Evolutionary conservation across 2,797 vertebrate genomes (phyloP).

Genomic region (Oreonectes daqikongensis): DNA sequence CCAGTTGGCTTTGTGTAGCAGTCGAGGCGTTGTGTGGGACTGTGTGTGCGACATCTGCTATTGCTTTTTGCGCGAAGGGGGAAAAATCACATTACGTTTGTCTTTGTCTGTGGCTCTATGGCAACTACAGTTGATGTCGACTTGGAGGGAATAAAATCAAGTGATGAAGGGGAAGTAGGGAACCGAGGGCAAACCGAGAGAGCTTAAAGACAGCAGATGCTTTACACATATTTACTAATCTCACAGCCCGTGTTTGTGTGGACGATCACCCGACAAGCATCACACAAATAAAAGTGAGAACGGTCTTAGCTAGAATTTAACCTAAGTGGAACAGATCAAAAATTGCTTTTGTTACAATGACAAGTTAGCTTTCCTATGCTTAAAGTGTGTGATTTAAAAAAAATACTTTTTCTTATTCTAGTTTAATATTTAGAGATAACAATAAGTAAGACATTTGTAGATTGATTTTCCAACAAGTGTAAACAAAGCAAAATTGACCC

Average conservation of each 20-base stretch:
- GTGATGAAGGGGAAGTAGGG: slow-evolving; percentile 19
- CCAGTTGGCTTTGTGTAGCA: slow-evolving; percentile 9
- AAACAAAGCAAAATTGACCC: too few relatives aligned
- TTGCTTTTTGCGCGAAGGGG: slow-evolving; percentile 42
- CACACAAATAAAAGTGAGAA: slow-evolving; percentile 36
- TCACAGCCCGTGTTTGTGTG: slow-evolving; percentile 67
- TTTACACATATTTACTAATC: slow-evolving; percentile 77
- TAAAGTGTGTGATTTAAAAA: not conserved
- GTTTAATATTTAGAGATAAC: not conserved
- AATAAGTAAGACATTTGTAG: not conserved
- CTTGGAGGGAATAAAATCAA: slow-evolving; percentile 51
- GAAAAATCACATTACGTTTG: slow-evolving; percentile 31
- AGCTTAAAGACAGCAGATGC: slow-evolving; percentile 61
- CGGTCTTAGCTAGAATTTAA: too few relatives aligned
- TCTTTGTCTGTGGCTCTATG: slow-evolving; percentile 65
- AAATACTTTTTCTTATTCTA: not conserved
- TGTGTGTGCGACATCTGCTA: slow-evolving; percentile 45
- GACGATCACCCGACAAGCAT: slow-evolving; percentile 31
- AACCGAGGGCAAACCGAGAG: slow-evolving; percentile 60
- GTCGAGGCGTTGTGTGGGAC: slow-evolving; percentile 22
- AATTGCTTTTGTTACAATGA: too few relatives aligned
- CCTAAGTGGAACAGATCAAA: too few relatives aligned
- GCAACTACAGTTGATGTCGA: slow-evolving; percentile 63
- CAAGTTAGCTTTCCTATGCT: not conserved
- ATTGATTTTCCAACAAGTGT: too few relatives aligned